Evolutionary conservation across 2,888 invertebrate genomes (phyloP), one percentile per base, ranked within the genome.

Genomic region (Barypeithes pellucidus): DNA sequence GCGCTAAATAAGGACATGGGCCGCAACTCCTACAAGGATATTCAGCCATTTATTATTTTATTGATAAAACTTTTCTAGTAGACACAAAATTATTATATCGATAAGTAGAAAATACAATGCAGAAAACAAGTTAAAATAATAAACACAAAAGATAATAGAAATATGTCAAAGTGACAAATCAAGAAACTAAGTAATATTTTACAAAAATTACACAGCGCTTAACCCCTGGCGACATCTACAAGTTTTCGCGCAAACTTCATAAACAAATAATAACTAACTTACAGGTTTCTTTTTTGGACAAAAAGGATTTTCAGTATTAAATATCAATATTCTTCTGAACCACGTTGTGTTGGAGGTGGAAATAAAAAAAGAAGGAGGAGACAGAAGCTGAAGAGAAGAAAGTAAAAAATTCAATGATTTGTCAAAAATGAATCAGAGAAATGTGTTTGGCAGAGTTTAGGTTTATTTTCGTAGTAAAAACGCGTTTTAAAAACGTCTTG

Each of bases 1-100:
- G 79, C 11, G 80, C 83, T 24, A 79, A 36, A 43, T 81, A 73
- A 8, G 82, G 82, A 75, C 85, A 84, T 8, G 79, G 79, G 2
- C 82, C 83, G 65, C 84, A 84, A 7, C 78, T 73, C 63, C 82
- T 73, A 0, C 80, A 65, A 3, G 83, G 83, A 77, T 81, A 82
- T 76, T 85, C 84, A 22, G 84, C 76, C 84, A 85, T 85, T 39
- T 57, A 39, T 11, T 0, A 22, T 33, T 41, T 41, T 72, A 73
- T 73, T 60, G 73, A 73, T 50, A 24, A 73, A 73, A 59, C 73
- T 22, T 66, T 36, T 50, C 14, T 18, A 12, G 9, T 33, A 36
- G 7, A 11, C 50, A 63, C n/a, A 29, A 16, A 62, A 62, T 18
- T 47, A 47, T 47, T 50, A 50, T n/a, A 57, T 33, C 29, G 16